These are phyloP conservation scores for Scomber scombrus DNA, from an alignment of 2,113 vertebrate species.

Conservation along the genomic window DNA sequence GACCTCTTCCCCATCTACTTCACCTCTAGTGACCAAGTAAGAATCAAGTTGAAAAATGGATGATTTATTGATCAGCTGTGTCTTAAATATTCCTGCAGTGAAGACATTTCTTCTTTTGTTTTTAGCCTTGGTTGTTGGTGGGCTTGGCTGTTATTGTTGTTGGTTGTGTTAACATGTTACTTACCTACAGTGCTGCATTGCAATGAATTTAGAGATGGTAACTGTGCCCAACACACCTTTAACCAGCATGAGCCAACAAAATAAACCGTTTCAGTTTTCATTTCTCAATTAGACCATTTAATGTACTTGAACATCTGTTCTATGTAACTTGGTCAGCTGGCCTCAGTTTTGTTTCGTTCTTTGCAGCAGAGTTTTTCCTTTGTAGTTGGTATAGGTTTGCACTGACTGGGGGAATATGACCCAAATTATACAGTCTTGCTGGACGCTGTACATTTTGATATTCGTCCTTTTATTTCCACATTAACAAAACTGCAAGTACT, in stretches of 20 bases:
- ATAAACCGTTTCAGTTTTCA: too few relatives aligned
- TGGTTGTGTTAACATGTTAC: background rate
- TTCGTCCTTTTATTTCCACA: background rate
- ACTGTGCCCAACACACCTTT: too few relatives aligned
- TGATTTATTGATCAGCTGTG: background rate
- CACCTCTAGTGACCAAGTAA: slow-evolving; percentile 94
- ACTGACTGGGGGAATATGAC: too few relatives aligned
- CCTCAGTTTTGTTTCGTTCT: too few relatives aligned
- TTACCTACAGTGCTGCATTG: background rate
- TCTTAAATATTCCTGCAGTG: background rate
- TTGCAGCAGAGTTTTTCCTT: too few relatives aligned
- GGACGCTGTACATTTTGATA: background rate
- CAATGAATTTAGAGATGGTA: too few relatives aligned
- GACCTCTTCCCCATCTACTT: slow-evolving; percentile 94
- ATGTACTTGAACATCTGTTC: too few relatives aligned
- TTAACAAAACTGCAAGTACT: background rate
- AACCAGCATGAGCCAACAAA: too few relatives aligned
- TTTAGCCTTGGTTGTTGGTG: background rate
- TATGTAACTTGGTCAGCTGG: too few relatives aligned
- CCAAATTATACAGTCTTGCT: background rate
- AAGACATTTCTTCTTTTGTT: background rate
- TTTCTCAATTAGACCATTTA: too few relatives aligned
- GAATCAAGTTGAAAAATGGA: background rate
- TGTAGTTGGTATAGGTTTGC: too few relatives aligned
- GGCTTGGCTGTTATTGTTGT: background rate